Percentiles rank a stretch among this genome's conserved stretches.
Conservation (phyloP, 2,797 vertebrate species). For the Ficedula albicollis region DNA sequence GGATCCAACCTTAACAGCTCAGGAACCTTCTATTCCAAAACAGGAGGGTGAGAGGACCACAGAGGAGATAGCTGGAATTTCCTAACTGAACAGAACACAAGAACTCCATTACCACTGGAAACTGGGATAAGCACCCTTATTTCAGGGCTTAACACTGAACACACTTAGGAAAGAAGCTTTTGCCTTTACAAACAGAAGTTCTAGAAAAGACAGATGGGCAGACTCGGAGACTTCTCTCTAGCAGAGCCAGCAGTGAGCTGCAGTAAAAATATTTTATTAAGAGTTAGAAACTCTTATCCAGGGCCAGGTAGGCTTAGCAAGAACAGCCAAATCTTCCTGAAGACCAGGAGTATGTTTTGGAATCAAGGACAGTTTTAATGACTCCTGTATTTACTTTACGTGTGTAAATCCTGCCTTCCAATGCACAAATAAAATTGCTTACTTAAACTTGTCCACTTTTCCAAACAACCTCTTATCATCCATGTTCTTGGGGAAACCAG, state of each 20-base stretch:
- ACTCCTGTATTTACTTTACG: neutral
- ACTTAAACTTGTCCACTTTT: neutral
- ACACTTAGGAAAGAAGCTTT: neutral
- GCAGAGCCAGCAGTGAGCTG: neutral
- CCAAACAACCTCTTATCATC: neutral
- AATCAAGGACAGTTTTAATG: neutral
- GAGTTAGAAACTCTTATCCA: neutral
- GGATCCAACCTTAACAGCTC: neutral
- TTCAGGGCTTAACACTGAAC: neutral
- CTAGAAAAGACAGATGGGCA: neutral
- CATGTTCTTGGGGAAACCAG: neutral
- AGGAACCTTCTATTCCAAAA: neutral
- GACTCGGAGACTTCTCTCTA: neutral
- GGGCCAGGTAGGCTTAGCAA: neutral
- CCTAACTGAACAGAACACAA: neutral
- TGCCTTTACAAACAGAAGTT: neutral
- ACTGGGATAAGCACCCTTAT: neutral
- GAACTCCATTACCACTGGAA: neutral
- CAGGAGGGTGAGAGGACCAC: neutral
- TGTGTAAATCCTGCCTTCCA: neutral
- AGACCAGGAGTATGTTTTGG: neutral
- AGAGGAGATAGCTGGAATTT: neutral
- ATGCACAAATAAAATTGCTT: neutral
- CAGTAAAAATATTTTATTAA: neutral
- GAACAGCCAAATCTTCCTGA: neutral